phyloP scores from a whole-genome alignment of 1,140 invertebrate genomes.

The Camponotus vicinus region DNA sequence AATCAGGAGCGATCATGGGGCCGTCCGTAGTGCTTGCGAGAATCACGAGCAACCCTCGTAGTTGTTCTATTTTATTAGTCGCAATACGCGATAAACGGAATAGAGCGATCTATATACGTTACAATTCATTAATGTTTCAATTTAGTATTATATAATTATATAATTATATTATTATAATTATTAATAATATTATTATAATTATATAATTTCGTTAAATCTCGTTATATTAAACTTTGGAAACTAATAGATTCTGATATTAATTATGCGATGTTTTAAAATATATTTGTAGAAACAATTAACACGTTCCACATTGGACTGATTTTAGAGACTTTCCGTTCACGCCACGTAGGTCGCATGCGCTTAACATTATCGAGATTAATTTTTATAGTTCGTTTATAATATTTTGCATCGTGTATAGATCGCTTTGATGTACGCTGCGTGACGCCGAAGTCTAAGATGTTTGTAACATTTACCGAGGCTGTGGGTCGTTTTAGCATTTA shows the following conservation, averaged over 20 bases:
- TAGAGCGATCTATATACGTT: conserved; percentile 27
- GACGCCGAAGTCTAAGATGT: conserved; percentile 58
- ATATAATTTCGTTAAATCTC: background rate
- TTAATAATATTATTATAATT: background rate
- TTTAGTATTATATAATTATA: too few relatives aligned
- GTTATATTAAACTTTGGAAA: conserved; percentile 1
- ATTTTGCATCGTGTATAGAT: conserved; percentile 21
- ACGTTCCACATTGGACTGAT: too few relatives aligned
- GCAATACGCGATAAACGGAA: conserved; percentile 3
- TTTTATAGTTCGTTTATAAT: background rate
- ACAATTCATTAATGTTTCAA: background rate
- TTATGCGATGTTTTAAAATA: background rate
- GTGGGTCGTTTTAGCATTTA: conserved; percentile 81
- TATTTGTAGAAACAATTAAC: conserved; percentile 23
- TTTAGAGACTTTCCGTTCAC: too few relatives aligned
- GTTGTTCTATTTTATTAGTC: conserved; percentile 17
- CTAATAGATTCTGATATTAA: background rate
- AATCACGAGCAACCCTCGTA: background rate
- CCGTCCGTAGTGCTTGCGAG: background rate
- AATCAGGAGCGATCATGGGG: background rate
- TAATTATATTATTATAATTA: background rate
- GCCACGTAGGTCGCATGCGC: too few relatives aligned
- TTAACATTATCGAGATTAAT: too few relatives aligned
- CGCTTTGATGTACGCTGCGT: conserved; percentile 25
- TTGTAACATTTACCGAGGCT: conserved; percentile 78